Base-by-base conservation (phyloP, 1,140 invertebrate species). In the Papilio xuthus region DNA sequence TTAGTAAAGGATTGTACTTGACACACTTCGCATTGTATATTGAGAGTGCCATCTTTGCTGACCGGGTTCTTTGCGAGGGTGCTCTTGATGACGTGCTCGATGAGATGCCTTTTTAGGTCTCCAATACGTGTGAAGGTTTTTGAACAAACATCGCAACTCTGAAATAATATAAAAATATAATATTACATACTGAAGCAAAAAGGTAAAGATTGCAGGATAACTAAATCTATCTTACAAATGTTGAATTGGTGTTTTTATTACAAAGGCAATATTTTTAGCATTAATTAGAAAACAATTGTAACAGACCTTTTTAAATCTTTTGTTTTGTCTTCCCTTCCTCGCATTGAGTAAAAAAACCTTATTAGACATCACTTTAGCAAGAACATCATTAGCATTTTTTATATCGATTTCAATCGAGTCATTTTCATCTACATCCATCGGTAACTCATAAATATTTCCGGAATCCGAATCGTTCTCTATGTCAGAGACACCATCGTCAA, bases 41-140 rank as follows among this genome's bases (percentile, higher is more conserved):
- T 86, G 3, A 92, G 89, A 9, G 86, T 89, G 10, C 90, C 91
- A 63, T 89, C 85, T n/a, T 79, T 85, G 78, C 80, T 86, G 47
- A 90, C 86, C 7, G 89, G 91, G 4, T 84, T 90, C 70, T 92
- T 92, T 32, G 90, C 87, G 0, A 94, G 83, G 18, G 89, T 92
- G 78, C 87, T 89, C 8, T 84, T 80, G 12, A 93, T 85, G 9
- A 94, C 87, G 84, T 94, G 94, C 71, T 94, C 93, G 77, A 94
- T 94, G 2, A 94, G 86, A 79, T 94, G 94, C 0, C 94, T 87
- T 69, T 94, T 94, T 9, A 94, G 79, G 80, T 94, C 94, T 8
- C 89, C 87, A 26, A 92, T 85, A 28, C 94, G 87, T 77, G 94
- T 91, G 84, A 94, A 94, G n/a, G 82, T 81, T 79, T 94, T 94